A percentile compares a stretch with the other conserved stretches of the same genome.
These are phyloP conservation scores for Formica selysi DNA, from an alignment of 1,140 invertebrate species.

Conservation along the genomic window DNA sequence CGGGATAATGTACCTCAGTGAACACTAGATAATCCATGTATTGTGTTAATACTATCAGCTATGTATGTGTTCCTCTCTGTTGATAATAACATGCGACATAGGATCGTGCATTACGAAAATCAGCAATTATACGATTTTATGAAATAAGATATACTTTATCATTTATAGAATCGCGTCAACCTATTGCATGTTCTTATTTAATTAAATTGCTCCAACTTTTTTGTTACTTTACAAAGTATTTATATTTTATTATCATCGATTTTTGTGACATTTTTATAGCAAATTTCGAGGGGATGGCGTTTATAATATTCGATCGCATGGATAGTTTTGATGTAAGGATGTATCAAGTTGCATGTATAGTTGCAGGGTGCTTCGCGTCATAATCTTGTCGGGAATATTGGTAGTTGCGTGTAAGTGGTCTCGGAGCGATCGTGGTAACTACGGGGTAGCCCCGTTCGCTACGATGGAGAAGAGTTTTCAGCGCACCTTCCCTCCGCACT, in stretches of 20 bases:
- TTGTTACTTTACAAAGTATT: background rate
- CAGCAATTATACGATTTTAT: background rate
- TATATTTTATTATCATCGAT: background rate
- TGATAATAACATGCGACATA: slow-evolving; percentile 23
- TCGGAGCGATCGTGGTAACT: slow-evolving; percentile 1
- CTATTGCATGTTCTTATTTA: background rate
- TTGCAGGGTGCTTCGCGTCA: slow-evolving; percentile 40
- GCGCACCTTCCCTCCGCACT: slow-evolving; percentile 27
- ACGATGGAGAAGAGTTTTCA: slow-evolving; percentile 65
- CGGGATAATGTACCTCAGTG: slow-evolving; percentile 50
- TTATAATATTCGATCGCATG: slow-evolving; percentile 17
- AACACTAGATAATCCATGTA: slow-evolving; percentile 69
- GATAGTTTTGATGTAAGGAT: slow-evolving; percentile 8
- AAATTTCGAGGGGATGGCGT: background rate
- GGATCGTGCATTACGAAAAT: background rate
- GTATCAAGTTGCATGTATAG: slow-evolving; percentile 44
- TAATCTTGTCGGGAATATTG: slow-evolving; percentile 62
- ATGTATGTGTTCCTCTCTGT: slow-evolving; percentile 35
- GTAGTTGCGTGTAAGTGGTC: slow-evolving; percentile 64
- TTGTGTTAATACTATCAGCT: slow-evolving; percentile 62
- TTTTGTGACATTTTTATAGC: background rate
- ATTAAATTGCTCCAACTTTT: background rate
- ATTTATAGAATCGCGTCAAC: background rate
- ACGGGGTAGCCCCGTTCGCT: slow-evolving; percentile 40
- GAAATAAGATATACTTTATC: no score